phyloP scores from a whole-genome alignment of 2,113 vertebrate genomes.

The Syrmaticus mikado region DNA sequence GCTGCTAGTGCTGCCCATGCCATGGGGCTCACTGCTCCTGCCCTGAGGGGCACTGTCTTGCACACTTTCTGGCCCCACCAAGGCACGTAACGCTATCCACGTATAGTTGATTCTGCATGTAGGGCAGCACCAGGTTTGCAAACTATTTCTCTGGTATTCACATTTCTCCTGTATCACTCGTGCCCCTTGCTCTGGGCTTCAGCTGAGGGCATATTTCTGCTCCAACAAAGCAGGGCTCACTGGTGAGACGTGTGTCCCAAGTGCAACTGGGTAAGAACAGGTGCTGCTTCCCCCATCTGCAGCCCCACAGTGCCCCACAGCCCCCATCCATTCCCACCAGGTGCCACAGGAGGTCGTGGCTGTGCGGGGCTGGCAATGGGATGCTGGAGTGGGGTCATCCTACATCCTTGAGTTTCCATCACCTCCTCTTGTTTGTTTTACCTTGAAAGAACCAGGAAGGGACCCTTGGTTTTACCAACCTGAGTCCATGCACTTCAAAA shows the following conservation, averaged over 20 bases:
- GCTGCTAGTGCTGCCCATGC: not conserved
- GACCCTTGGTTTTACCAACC: not conserved
- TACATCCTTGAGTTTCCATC: not conserved
- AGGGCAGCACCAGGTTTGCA: not conserved
- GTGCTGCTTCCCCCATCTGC: rapidly evolving
- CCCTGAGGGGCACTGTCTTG: rapidly evolving
- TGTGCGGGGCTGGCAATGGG: not conserved
- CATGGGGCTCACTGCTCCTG: not conserved
- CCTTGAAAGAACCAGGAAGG: not conserved
- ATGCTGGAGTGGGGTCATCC: not conserved
- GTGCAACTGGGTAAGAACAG: rapidly evolving
- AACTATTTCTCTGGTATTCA: not conserved
- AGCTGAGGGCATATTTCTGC: not conserved
- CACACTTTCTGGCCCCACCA: not conserved
- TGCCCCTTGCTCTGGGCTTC: rapidly evolving
- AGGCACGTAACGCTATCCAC: not conserved
- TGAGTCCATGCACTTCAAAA: not conserved
- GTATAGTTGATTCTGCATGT: rapidly evolving
- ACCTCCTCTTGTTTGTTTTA: not conserved
- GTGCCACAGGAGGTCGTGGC: not conserved
- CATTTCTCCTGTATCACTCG: rapidly evolving
- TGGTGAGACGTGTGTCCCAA: not conserved
- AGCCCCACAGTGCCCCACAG: rapidly evolving
- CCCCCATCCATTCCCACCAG: rapidly evolving
- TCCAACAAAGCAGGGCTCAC: not conserved